Percentiles rank a stretch among this genome's conserved stretches.
phyloP scores from a whole-genome alignment of 2,888 invertebrate species.

The Platypus cylindrus region DNA sequence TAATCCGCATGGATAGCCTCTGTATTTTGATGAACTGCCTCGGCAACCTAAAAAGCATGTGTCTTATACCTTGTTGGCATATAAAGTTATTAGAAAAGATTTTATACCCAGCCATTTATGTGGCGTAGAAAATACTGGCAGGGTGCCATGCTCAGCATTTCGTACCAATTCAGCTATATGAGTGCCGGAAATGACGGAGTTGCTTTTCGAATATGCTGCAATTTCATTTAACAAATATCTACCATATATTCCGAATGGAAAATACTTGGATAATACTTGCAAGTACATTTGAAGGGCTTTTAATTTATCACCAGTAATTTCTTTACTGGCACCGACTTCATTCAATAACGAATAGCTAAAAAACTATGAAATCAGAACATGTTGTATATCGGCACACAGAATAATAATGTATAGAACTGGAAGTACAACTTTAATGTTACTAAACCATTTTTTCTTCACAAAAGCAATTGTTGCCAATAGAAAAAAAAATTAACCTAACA shows the following conservation, averaged over 20 bases:
- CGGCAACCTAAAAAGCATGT: slow-evolving; percentile 46
- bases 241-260: slow-evolving; percentile 63
- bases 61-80: not conserved
- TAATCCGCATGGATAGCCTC: slow-evolving; percentile 89
- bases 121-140: slow-evolving; percentile 44
- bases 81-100: not conserved
- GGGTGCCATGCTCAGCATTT: slow-evolving; percentile 37
- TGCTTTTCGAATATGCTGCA: slow-evolving; percentile 39
- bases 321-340: slow-evolving; percentile 63
- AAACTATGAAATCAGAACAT: no score
- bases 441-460: not conserved
- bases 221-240: slow-evolving; percentile 51
- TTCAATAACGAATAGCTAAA: slow-evolving; percentile 61
- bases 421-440: no score
- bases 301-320: slow-evolving; percentile 58
- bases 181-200: slow-evolving; percentile 43
- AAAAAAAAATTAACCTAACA: not conserved
- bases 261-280: slow-evolving; percentile 57
- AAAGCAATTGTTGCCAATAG: slow-evolving; percentile 2
- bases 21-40: slow-evolving; percentile 58
- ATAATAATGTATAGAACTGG: no score
- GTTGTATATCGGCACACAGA: no score
- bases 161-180: slow-evolving; percentile 45
- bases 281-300: slow-evolving; percentile 64
- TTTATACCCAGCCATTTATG: slow-evolving; percentile 50